These are phyloP conservation scores for Dinocampus coccinellae DNA, from an alignment of 2,888 invertebrate species.

Conservation along the genomic window DNA sequence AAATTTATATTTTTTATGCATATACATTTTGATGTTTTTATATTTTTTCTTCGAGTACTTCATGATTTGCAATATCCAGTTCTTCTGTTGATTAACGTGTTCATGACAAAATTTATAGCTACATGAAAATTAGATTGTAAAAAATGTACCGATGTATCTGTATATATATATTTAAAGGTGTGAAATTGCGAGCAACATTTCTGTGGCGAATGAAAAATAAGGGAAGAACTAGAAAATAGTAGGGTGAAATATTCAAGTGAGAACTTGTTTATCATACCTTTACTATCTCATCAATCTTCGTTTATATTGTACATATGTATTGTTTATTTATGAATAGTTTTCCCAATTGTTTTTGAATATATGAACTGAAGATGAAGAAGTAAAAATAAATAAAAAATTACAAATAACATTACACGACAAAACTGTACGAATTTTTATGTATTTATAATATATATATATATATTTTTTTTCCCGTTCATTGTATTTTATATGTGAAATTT, in stretches of 20 bases:
- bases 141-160: background rate
- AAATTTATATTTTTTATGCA: too few relatives aligned
- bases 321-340: background rate
- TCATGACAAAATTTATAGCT: conserved; percentile 25
- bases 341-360: background rate
- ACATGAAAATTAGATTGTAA: conserved; percentile 28
- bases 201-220: background rate
- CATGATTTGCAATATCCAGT: background rate
- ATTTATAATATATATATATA: too few relatives aligned
- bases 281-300: conserved; percentile 10
- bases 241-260: background rate
- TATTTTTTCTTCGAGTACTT: too few relatives aligned
- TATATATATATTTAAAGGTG: background rate
- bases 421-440: too few relatives aligned
- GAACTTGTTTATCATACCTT: background rate
- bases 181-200: background rate
- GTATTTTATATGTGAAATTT: too few relatives aligned
- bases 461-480: too few relatives aligned
- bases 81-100: conserved; percentile 25
- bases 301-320: background rate
- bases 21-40: too few relatives aligned
- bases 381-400: too few relatives aligned
- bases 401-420: too few relatives aligned
- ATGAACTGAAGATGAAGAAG: too few relatives aligned
- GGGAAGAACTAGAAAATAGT: background rate